Conservation (phyloP, 2,113 vertebrate genomes). For the Lepidothrix coronata region DNA sequence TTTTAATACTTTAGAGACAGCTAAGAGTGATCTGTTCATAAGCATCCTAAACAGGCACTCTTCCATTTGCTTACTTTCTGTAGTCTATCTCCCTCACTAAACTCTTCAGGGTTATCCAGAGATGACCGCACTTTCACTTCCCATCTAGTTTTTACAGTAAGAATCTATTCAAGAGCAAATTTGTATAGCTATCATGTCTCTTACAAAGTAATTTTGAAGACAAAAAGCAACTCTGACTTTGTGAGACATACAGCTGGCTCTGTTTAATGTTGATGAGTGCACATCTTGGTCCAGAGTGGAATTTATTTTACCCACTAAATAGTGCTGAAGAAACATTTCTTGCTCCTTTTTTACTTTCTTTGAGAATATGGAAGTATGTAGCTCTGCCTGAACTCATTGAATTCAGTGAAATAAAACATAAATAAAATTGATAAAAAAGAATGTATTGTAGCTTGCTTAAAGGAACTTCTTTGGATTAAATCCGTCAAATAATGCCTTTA, state of each 20-base stretch:
- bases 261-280: not conserved
- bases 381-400: not conserved
- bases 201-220: not conserved
- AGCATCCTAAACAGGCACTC: slow-evolving; percentile 29
- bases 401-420: not conserved
- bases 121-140: not conserved
- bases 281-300: not conserved
- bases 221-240: not conserved
- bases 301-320: not conserved
- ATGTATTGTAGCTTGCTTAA: not conserved
- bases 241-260: not conserved
- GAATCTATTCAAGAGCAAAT: not conserved
- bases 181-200: not conserved
- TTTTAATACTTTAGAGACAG: slow-evolving; percentile 52
- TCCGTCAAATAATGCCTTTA: not conserved
- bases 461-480: not conserved
- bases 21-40: slow-evolving; percentile 31
- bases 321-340: not conserved
- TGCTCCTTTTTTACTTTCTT: not conserved
- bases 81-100: not conserved
- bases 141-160: not conserved
- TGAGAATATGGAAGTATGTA: not conserved
- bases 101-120: not conserved
- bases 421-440: not conserved
- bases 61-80: slow-evolving; percentile 36